Base-by-base conservation (phyloP, 2,113 vertebrate genomes). In the Odontophorus gujanensis region DNA sequence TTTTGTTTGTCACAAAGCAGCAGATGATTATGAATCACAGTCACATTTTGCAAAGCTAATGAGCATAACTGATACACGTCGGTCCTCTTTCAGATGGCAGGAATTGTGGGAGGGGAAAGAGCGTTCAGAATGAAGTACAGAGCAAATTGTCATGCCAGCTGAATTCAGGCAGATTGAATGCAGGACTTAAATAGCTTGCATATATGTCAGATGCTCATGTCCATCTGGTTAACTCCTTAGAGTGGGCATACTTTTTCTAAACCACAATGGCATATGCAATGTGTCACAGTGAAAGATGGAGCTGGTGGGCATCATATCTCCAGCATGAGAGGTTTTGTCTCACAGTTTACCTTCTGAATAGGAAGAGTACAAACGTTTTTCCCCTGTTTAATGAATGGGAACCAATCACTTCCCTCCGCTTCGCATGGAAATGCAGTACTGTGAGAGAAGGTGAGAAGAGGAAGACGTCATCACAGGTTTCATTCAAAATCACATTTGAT, bases 1-100 rank as follows among this genome's bases (percentile, higher is more conserved):
- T 7, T 71, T 58, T 89, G 51, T 65, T 94, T 91, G 79, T 58
- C 85, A 74, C 87, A 50, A 81, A 87, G 87, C 81, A 87, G 85
- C 85, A 79, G 85, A 42, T 28, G 71, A 76, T 77, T 84, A 67
- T 82, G 85, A 87, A 87, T 43, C 81, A 67, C 58, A 92, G 92
- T 68, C 85, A 61, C 45, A n/a, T 66, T 69, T 24, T 90, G 85
- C n/a, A 89, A 12, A 71, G 83, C 83, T 77, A 67, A 76, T 65
- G 82, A 92, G 82, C 42, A 78, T 63, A 48, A 71, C 68, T 30
- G 80, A 61, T 69, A 59, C 67, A 9, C 9, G 63, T 42, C 48
- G 2, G 59, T 89, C 87, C 67, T 73, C 74, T 68, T 57, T 58
- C 45, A 53, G 79, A 58, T 21, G 25, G 50, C 59, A 76, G 78